A percentile compares a stretch with the other conserved stretches of the same genome.
Conservation (phyloP, 2,113 vertebrate genomes). For the rat (Rattus norvegicus) region DNA sequence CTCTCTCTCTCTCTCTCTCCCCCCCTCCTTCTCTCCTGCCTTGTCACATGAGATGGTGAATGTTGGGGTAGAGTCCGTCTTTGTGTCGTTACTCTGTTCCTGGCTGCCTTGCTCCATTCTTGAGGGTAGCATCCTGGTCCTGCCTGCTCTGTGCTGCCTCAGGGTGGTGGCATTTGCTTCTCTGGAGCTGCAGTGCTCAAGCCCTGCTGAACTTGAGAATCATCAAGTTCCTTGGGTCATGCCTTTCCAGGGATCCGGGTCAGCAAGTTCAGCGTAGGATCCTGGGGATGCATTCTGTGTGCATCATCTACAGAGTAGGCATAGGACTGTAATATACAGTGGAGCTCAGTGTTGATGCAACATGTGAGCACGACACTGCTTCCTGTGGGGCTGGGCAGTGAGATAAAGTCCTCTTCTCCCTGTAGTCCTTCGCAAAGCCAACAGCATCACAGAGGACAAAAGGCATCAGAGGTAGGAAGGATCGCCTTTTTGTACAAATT, state of each 20-base stretch:
- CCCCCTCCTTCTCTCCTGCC: neutral
- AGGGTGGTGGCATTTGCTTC: neutral
- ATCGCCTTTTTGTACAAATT: neutral
- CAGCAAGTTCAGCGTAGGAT: neutral
- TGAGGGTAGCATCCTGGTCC: rapidly evolving
- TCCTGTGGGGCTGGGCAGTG: rapidly evolving
- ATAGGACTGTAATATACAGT: neutral
- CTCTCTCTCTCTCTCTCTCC: no score
- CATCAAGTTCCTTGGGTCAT: neutral
- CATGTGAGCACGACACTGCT: neutral
- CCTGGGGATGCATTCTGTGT: no score
- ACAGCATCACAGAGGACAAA: neutral
- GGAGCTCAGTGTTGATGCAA: neutral
- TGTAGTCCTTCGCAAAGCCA: no score
- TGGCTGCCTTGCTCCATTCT: neutral
- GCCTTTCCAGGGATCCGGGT: rapidly evolving
- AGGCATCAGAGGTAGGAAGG: neutral
- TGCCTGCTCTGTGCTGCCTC: neutral
- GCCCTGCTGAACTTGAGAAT: neutral
- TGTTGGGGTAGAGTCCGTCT: neutral
- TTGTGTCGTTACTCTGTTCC: neutral
- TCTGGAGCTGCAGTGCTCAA: neutral
- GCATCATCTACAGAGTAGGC: neutral
- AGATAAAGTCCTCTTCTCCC: neutral
- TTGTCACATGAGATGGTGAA: neutral